phyloP scores from a whole-genome alignment of 2,888 invertebrate species.

The Volucella inflata region DNA sequence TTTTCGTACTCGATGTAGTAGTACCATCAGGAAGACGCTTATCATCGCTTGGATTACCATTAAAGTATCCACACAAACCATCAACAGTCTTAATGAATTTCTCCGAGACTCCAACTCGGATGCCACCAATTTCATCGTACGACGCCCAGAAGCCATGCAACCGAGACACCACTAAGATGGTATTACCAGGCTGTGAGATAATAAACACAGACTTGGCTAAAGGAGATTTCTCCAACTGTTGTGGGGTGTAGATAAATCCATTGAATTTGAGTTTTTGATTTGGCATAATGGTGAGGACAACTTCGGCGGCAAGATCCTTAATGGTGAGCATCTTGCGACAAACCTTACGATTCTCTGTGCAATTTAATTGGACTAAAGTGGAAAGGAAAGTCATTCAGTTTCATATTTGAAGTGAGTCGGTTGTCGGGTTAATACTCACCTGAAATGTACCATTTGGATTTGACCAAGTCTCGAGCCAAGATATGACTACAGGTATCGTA shows the following conservation, averaged over 20 bases:
- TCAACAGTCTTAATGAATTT: slow-evolving; percentile 87
- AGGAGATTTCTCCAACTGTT: slow-evolving; percentile 82
- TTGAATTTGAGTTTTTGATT: slow-evolving; percentile 88
- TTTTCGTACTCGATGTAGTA: slow-evolving; percentile 86
- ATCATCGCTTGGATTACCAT: slow-evolving; percentile 88
- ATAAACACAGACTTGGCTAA: slow-evolving; percentile 85
- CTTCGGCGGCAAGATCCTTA: slow-evolving; percentile 85
- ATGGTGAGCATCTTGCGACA: slow-evolving; percentile 88
- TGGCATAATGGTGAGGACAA: slow-evolving; percentile 84
- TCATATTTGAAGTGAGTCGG: slow-evolving; percentile 1
- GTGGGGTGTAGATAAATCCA: slow-evolving; percentile 85
- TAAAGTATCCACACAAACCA: slow-evolving; percentile 92
- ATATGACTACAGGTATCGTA: slow-evolving; percentile 93
- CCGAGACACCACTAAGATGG: slow-evolving; percentile 88
- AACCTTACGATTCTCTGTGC: slow-evolving; percentile 81
- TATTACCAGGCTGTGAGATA: slow-evolving; percentile 88
- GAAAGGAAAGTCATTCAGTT: slow-evolving; percentile 3
- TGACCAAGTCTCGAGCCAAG: slow-evolving; percentile 88
- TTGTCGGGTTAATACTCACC: slow-evolving; percentile 84
- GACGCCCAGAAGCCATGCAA: slow-evolving; percentile 90
- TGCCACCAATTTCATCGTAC: slow-evolving; percentile 88
- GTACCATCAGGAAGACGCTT: slow-evolving; percentile 88
- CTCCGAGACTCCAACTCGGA: slow-evolving; percentile 89
- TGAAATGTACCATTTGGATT: slow-evolving; percentile 89
- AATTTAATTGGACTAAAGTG: slow-evolving; percentile 84